Base-by-base conservation (phyloP, 2,888 invertebrate species). In the Furcula furcula region DNA sequence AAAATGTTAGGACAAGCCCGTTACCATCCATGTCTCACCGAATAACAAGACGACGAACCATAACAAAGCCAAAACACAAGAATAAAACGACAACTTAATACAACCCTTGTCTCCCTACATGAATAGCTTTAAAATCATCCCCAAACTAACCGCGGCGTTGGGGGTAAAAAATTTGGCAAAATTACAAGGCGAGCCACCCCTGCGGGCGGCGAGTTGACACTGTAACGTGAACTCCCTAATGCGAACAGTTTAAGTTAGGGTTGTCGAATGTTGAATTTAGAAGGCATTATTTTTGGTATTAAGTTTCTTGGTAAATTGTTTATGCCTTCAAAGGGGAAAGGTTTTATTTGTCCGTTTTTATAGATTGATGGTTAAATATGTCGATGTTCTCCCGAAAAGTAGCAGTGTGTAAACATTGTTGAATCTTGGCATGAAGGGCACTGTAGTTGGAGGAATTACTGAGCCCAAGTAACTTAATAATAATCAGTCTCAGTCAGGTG, bases 161-260 rank as follows among this genome's bases (percentile, higher is more conserved):
- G 66, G 75, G 86, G 82, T 77, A 81, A 83, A 84, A 86, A 87
- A 83, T 84, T 86, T 80, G 81, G 73, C 74, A 66, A 85, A 84
- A 87, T 88, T 87, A 88, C 88, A 86, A 85, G 84, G 78, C 78
- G 65, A 58, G 69, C 72, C 76, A 78, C 84, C 86, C 87, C 70
- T 67, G 58, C 52, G 28, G 28, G 55, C 46, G 53, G 45, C 64
- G 38, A 74, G 86, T 85, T 86, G 83, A 86, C 85, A 83, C 81
- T 85, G 87, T 87, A 85, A 83, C 76, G 73, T 63, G 84, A 79
- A 80, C 83, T 84, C 87, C 85, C 86, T 86, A 87, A 87, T 84
- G 82, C 72, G 76, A 63, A 70, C 76, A 70, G 72, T 78, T 84
- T 79, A 77, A 69, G 48, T 53, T 67, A 86, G 81, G 87, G 86